Conservation (phyloP, 2,888 invertebrate genomes). For the Cremastinae sp. region DNA sequence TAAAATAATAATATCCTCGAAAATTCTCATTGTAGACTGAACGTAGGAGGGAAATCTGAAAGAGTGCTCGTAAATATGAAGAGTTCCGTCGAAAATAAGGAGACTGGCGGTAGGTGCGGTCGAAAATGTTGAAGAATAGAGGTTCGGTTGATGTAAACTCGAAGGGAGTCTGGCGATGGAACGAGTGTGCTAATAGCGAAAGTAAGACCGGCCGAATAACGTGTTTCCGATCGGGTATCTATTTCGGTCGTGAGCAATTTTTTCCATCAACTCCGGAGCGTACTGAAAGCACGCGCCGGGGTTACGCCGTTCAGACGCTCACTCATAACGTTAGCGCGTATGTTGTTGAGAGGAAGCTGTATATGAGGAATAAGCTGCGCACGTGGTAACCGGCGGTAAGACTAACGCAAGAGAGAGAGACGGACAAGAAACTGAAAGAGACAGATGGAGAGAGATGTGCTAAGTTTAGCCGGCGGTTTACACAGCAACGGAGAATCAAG, state of each 20-base stretch:
- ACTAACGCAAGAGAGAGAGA: conserved; percentile 12
- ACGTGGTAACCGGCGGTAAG: conserved; percentile 44
- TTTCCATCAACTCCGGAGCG: conserved; percentile 36
- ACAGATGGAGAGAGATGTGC: conserved; percentile 36
- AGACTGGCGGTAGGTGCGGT: not conserved
- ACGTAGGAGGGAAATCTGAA: not conserved
- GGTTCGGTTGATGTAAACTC: conserved; percentile 37
- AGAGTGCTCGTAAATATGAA: conserved; percentile 9
- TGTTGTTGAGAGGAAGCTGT: conserved; percentile 27
- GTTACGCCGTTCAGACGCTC: conserved; percentile 28
- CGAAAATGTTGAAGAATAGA: conserved; percentile 8
- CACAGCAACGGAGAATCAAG: conserved; percentile 43
- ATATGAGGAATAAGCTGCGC: conserved; percentile 34
- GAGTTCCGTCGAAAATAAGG: not conserved
- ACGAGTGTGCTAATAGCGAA: conserved; percentile 45
- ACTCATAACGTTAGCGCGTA: conserved; percentile 34
- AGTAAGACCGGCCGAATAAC: conserved; percentile 41
- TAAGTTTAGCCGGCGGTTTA: conserved; percentile 57
- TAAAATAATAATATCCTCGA: too few relatives aligned
- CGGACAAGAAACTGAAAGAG: conserved; percentile 25
- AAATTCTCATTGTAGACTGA: too few relatives aligned
- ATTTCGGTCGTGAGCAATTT: conserved; percentile 54
- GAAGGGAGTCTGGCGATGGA: conserved; percentile 24
- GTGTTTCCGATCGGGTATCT: conserved; percentile 60
- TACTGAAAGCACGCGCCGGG: too few relatives aligned